Evolutionary conservation across 1,140 invertebrate species (phyloP), one percentile per base, ranked within the genome.

Genomic region (Drosophila bipectinata): DNA sequence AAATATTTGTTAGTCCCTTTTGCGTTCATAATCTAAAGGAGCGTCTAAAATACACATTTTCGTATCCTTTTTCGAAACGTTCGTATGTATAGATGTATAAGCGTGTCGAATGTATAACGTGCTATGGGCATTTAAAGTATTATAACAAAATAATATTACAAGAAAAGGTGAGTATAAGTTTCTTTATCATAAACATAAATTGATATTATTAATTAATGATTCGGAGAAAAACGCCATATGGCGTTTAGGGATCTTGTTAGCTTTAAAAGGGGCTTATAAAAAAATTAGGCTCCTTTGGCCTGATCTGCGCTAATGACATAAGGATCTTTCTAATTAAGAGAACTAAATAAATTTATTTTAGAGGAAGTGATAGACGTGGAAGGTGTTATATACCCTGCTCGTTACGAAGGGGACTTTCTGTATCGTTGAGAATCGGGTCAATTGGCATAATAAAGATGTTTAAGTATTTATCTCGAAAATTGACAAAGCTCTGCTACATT

Each of bases 1-100:
- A 32, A 63, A 64, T 52, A 52, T 63, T 64, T 64, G 59, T 32
- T 64, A 44, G 45, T 18, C 63, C 41, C 34, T 52, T 59, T 59
- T 21, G 47, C 30, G 26, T 49, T 32, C 51, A 59, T 59, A 59
- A 59, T 59, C 57, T 9, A 37, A 59, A 51, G n/a, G 14, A 15
- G 30, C n/a, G 45, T 21, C 28, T 37, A 21, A 47, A 47, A 47
- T 47, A 24, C 18, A 47, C 44, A 47, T 44, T 8, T 44, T 44
- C 41, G n/a, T 44, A 15, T 44, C 14, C n/a, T 44, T 18, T 18
- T 3, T 44, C 14, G 18, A 18, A 37, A 37, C 12, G 34, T 37
- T 37, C 34, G 34, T 10, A 9, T 34, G 32, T 7, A 41, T 5
- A 3, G 2, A 9, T 34, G 32, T 2, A 41, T 1, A 3, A 10